Conservation (phyloP, 2,113 vertebrate genomes). For the Collichthys lucidus region DNA sequence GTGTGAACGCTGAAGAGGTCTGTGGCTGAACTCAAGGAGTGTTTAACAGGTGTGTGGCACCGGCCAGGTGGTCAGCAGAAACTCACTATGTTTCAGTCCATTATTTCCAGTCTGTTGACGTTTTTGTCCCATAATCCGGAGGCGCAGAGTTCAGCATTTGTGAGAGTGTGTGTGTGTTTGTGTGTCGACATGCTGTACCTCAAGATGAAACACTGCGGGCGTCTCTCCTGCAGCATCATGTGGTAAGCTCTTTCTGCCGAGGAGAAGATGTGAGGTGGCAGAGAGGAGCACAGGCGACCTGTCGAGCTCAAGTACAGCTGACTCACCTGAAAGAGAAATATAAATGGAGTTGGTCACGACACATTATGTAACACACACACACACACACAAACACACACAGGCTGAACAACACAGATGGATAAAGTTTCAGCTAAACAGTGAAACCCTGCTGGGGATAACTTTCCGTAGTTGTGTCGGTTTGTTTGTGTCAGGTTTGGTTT, state of each 20-base stretch:
- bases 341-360: neutral
- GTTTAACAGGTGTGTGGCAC: slow-evolving; percentile 56
- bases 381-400: neutral
- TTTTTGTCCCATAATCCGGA: neutral
- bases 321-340: slow-evolving; percentile 86
- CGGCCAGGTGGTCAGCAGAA: too few relatives aligned
- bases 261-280: slow-evolving; percentile 96
- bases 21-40: slow-evolving; percentile 52
- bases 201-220: slow-evolving; percentile 92
- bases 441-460: slow-evolving; percentile 11
- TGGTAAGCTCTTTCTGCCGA: slow-evolving; percentile 94
- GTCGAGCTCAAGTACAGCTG: slow-evolving; percentile 92
- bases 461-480: neutral
- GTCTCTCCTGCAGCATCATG: slow-evolving; percentile 91
- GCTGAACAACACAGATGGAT: slow-evolving; percentile 9
- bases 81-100: neutral
- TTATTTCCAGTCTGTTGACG: slow-evolving; percentile 1
- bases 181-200: slow-evolving; percentile 83
- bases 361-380: slow-evolving; percentile 22
- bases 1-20: slow-evolving; percentile 50
- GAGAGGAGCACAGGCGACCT: slow-evolving; percentile 88
- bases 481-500: neutral
- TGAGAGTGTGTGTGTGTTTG: neutral
- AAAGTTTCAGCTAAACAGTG: slow-evolving; percentile 10
- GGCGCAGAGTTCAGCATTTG: neutral